Evolutionary conservation across 2,797 vertebrate genomes (phyloP).

Genomic region (Myotis myotis): DNA sequence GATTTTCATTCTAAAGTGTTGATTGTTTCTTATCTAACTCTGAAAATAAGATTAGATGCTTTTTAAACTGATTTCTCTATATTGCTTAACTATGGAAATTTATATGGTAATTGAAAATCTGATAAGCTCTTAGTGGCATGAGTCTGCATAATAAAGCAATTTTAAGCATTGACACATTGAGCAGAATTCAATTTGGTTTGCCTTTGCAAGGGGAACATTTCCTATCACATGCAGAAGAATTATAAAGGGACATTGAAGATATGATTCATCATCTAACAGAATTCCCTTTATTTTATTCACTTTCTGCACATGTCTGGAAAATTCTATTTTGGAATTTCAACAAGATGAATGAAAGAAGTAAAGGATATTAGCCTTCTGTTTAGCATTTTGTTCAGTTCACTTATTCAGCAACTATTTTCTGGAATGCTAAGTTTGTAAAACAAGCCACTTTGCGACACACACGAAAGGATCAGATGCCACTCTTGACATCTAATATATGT

Average conservation of each 20-base stretch:
- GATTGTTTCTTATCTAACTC: constrained; percentile 84
- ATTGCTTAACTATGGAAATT: constrained; percentile 80
- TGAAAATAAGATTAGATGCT: constrained; percentile 83
- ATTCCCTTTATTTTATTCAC: constrained; percentile 45
- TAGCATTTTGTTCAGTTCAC: constrained; percentile 19
- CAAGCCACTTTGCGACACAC: neutral
- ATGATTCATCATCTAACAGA: constrained; percentile 73
- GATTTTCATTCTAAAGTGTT: constrained; percentile 80
- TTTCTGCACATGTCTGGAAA: constrained; percentile 69
- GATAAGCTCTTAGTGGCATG: constrained; percentile 80
- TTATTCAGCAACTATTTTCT: neutral
- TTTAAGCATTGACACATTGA: constrained; percentile 74
- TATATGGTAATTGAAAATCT: constrained; percentile 84
- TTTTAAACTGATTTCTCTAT: constrained; percentile 79
- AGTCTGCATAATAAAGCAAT: constrained; percentile 79
- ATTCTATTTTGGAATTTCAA: constrained; percentile 75
- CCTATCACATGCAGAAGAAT: constrained; percentile 31
- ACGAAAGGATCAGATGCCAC: neutral
- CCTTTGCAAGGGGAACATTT: constrained; percentile 56
- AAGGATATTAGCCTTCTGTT: constrained; percentile 62
- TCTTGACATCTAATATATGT: neutral
- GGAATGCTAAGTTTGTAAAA: constrained; percentile 18
- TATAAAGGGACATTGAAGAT: constrained; percentile 58
- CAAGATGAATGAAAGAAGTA: constrained; percentile 72
- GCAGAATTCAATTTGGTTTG: constrained; percentile 72